These are phyloP conservation scores for Chalcosyrphus nemorum DNA, from an alignment of 2,888 invertebrate species.

Conservation along the genomic window DNA sequence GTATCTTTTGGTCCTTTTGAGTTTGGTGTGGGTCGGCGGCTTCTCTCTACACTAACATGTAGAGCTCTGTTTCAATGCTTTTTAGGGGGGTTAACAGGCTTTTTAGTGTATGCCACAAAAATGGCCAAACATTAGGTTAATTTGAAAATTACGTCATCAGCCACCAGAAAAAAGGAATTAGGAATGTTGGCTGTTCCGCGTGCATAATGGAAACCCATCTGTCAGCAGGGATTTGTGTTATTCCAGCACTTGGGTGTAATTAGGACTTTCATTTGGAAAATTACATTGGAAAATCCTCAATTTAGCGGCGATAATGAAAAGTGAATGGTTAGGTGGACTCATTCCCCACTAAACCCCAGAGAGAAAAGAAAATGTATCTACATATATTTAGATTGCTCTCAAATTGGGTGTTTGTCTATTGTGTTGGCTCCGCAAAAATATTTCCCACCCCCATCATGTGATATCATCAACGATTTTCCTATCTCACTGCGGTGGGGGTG, in stretches of 20 bases:
- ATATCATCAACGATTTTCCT: not conserved
- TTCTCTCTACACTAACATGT: not conserved
- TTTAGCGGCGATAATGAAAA: not conserved
- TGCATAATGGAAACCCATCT: not conserved
- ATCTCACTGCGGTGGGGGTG: not conserved
- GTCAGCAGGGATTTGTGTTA: constrained; percentile 3
- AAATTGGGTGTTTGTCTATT: not conserved
- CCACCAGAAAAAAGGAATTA: not conserved
- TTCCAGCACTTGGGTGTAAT: not conserved
- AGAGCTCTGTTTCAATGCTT: not conserved
- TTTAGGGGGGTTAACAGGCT: not conserved
- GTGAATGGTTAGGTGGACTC: not conserved
- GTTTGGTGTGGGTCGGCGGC: not conserved
- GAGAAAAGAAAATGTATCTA: constrained; percentile 4
- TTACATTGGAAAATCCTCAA: not conserved
- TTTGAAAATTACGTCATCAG: constrained; percentile 20
- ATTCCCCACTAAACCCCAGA: not conserved
- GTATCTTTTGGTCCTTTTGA: not conserved
- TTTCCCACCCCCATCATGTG: not conserved
- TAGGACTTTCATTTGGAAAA: not conserved
- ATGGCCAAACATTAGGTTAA: constrained; percentile 1
- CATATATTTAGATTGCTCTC: not conserved
- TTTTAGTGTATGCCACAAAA: not conserved
- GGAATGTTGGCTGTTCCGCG: not conserved
- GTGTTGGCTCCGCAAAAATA: constrained; percentile 13